phyloP scores from a whole-genome alignment of 37 sponge, comb jelly and placozoan species.

The Chondrosia reniformis region DNA sequence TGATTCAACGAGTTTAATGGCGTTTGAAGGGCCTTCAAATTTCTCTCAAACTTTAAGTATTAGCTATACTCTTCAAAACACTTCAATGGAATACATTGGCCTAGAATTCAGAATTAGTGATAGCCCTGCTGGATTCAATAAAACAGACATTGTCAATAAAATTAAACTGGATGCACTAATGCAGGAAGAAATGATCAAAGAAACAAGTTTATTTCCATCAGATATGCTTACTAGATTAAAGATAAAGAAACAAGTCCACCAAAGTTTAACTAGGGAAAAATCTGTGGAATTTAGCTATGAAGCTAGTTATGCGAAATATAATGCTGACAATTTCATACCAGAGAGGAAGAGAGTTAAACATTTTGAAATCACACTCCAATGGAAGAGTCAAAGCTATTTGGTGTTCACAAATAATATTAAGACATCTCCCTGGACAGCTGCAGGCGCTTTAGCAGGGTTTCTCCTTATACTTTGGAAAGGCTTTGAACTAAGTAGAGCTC shows the following conservation, averaged over 20 bases:
- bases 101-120: not conserved
- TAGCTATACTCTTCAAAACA: not conserved
- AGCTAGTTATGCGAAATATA: not conserved
- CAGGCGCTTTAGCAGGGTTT: not conserved
- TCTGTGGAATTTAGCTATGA: not conserved
- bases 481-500: not conserved
- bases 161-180: not conserved
- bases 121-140: not conserved
- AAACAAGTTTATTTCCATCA: not conserved
- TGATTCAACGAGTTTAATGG: not conserved
- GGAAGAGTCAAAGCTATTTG: not conserved
- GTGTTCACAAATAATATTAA: not conserved
- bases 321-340: not conserved
- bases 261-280: not conserved
- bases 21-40: not conserved
- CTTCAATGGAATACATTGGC: conserved; percentile 13
- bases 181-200: not conserved
- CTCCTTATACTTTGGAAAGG: conserved; percentile 11
- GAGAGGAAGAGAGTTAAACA: not conserved
- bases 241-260: not conserved
- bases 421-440: not conserved
- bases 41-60: not conserved
- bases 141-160: no score
- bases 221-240: conserved; percentile 6
- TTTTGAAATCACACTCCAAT: not conserved